Conservation (phyloP, 2,113 vertebrate genomes). For the Glaucomys volans region DNA sequence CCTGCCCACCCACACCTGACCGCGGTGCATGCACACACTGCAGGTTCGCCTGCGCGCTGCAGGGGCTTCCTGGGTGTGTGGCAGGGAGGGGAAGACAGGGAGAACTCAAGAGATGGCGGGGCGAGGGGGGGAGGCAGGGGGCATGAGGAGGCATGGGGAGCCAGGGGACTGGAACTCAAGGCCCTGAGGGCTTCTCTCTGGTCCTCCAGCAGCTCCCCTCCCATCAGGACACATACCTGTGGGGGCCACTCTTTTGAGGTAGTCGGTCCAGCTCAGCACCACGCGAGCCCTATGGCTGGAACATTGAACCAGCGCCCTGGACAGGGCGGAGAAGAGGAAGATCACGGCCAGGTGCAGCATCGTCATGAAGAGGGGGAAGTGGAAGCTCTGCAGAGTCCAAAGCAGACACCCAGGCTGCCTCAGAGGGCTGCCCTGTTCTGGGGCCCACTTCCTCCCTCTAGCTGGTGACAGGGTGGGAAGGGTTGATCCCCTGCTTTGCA, state of each 20-base stretch:
- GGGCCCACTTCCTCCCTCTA: fast-evolving
- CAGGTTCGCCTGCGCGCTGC: background rate
- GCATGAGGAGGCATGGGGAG: background rate
- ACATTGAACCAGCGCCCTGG: conserved; percentile 85
- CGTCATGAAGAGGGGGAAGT: conserved; percentile 96
- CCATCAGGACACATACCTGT: conserved; percentile 87
- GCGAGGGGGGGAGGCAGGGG: background rate
- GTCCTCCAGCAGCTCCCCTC: background rate
- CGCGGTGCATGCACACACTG: background rate
- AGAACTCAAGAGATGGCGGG: background rate
- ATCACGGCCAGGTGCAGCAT: conserved; percentile 93
- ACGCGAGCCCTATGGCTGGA: conserved; percentile 90
- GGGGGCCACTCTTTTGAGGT: conserved; percentile 92
- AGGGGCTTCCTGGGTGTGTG: background rate
- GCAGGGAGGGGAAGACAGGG: background rate
- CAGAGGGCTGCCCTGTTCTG: background rate
- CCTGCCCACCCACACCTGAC: background rate
- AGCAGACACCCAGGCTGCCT: background rate
- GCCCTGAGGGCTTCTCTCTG: no score
- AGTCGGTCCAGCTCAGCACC: conserved; percentile 91
- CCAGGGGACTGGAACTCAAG: background rate
- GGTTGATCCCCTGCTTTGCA: background rate
- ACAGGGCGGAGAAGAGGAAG: conserved; percentile 91
- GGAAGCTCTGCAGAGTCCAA: conserved; percentile 89
- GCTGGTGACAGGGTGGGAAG: background rate